Conservation (phyloP, 2,888 invertebrate species). For the Cotesia congregata region DNA sequence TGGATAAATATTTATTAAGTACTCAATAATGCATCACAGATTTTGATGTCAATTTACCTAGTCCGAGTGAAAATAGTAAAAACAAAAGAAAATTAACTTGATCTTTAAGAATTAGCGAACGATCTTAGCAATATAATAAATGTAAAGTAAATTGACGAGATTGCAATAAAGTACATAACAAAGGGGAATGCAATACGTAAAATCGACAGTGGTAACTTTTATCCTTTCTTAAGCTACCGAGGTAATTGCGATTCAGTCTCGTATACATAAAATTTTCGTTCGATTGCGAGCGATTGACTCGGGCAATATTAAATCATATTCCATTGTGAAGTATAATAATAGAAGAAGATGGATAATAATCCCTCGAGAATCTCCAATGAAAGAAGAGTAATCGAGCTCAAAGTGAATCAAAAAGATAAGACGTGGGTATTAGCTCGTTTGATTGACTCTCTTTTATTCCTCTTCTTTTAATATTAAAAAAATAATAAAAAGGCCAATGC, state of each 20-base stretch:
- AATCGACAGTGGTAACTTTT: slow-evolving; percentile 48
- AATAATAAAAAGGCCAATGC: neutral
- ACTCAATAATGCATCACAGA: too few relatives aligned
- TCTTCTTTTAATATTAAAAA: slow-evolving; percentile 4
- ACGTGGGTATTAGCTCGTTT: slow-evolving; percentile 53
- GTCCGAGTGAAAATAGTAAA: neutral
- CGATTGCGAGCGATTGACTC: slow-evolving; percentile 53
- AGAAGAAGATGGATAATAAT: slow-evolving; percentile 56
- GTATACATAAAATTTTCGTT: slow-evolving; percentile 51
- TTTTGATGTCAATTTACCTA: neutral
- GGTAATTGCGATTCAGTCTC: slow-evolving; percentile 48
- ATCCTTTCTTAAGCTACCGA: slow-evolving; percentile 39
- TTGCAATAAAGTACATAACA: slow-evolving; percentile 51
- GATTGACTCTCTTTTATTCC: slow-evolving; percentile 51
- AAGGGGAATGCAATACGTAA: slow-evolving; percentile 57
- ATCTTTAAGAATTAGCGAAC: neutral
- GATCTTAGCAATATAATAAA: neutral
- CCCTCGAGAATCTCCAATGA: slow-evolving; percentile 51
- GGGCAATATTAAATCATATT: slow-evolving; percentile 61
- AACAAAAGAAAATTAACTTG: neutral
- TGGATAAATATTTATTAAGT: too few relatives aligned
- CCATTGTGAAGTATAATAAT: slow-evolving; percentile 55
- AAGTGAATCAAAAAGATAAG: slow-evolving; percentile 46
- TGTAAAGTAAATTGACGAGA: slow-evolving; percentile 36
- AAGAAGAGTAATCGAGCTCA: slow-evolving; percentile 51